Evolutionary conservation across 2,113 vertebrate genomes (phyloP).

Genomic region (Ictalurus punctatus): DNA sequence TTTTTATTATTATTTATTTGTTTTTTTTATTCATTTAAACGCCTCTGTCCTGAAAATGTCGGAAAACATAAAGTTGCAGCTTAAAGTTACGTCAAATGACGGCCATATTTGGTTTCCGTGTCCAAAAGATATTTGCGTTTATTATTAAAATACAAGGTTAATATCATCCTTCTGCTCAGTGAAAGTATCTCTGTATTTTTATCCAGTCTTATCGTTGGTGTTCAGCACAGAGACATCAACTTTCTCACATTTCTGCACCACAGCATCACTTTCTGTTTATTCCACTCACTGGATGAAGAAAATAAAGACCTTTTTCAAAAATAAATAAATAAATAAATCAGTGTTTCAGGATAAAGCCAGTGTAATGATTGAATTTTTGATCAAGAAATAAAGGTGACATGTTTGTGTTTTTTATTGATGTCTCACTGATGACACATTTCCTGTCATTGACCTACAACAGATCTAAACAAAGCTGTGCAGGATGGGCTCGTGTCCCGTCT

Average conservation of each 20-base stretch:
- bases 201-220: too few relatives aligned
- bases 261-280: not conserved
- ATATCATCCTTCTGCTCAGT: not conserved
- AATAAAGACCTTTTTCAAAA: not conserved
- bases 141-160: not conserved
- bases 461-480: conserved; percentile 70
- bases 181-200: not conserved
- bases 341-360: not conserved
- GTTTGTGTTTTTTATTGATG: not conserved
- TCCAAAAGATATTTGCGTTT: not conserved
- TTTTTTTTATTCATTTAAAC: not conserved
- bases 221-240: too few relatives aligned
- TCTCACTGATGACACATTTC: not conserved
- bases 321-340: not conserved
- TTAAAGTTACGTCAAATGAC: not conserved
- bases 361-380: not conserved
- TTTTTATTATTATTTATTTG: too few relatives aligned
- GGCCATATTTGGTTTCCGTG: not conserved
- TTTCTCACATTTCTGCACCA: not conserved
- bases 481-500: conserved; percentile 85
- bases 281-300: not conserved
- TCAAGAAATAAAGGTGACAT: not conserved
- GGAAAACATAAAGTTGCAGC: not conserved
- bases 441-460: not conserved
- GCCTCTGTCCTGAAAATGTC: not conserved